Evolutionary conservation across 2,888 invertebrate species (phyloP), one percentile per base, ranked within the genome.

Genomic region (Dusona sp.): DNA sequence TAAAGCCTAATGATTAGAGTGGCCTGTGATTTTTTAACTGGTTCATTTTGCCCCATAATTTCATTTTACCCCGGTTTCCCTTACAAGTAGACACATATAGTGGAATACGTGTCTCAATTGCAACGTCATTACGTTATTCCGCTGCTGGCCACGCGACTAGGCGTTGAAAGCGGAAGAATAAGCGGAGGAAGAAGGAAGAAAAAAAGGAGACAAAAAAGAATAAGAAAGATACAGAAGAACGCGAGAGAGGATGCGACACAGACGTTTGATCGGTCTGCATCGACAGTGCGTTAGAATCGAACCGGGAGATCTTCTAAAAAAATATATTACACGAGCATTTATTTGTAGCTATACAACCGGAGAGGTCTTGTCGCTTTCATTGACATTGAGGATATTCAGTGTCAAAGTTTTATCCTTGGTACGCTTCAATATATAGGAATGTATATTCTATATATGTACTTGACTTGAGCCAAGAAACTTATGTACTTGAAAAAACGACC

Each of bases 61-160:
- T 6, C 29, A 29, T 61, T 29, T 61, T 61, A 4, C 16, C 61
- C 61, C 16, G 29, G 16, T 61, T 29, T 61, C 16, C 29, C 9
- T 61, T 11, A 51, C 2, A 38, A 25, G 48, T 73, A 38, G 22
- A 42, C 38, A 22, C 8, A 22, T 42, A 42, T 42, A 38, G 25
- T 4, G 22, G 13, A 22, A 25, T 38, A 68, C 68, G 68, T 42
- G 85, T 87, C 84, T 86, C 83, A 85, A 88, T 87, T 84, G 84
- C 87, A 87, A 86, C 78, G 87, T 88, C 87, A 87, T 88, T 85
- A 83, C 81, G 73, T 84, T 57, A 75, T 74, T 83, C 61, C 83
- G 85, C 72, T 61, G 85, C 54, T 78, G 80, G 80, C 72, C 75
- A 72, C 83, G 65, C 79, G 75, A 79, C 75, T 70, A 25, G 45